Evolutionary conservation across 2,888 invertebrate species (phyloP).

Genomic region (Idaea dimidiata): DNA sequence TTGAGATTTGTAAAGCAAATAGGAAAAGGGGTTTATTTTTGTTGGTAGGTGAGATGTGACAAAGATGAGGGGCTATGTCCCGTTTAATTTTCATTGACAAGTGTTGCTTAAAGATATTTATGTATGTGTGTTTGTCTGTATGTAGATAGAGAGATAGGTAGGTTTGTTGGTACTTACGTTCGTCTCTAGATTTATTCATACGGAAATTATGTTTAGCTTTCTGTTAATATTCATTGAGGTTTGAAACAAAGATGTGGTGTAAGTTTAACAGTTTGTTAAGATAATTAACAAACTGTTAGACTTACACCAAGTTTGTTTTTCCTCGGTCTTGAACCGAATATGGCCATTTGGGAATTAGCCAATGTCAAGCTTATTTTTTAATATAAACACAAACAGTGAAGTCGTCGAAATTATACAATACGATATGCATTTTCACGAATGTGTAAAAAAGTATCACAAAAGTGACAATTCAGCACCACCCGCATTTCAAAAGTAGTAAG

Average conservation of each 20-base stretch:
- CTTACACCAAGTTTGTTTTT: background rate
- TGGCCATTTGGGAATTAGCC: no score
- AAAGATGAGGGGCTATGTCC: constrained; percentile 1
- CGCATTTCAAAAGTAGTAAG: no score
- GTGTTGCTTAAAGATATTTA: background rate
- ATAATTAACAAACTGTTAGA: background rate
- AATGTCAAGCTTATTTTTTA: no score
- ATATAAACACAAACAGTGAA: no score
- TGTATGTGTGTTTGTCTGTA: background rate
- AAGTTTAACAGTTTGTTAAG: background rate
- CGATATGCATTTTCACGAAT: no score
- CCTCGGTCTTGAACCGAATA: no score
- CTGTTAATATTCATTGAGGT: background rate
- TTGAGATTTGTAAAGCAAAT: background rate
- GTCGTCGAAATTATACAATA: no score
- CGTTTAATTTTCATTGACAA: background rate
- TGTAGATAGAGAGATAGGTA: background rate
- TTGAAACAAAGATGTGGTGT: background rate
- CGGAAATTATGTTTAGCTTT: background rate
- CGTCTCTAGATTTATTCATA: background rate
- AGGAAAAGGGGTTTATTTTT: background rate
- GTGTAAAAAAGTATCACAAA: no score
- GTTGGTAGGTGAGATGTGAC: background rate
- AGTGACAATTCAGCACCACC: no score
- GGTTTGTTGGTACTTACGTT: background rate